A percentile compares a stretch with the other conserved stretches of the same genome.
These are phyloP conservation scores for Coptodon rendalli DNA, from an alignment of 2,113 vertebrate genomes.

Conservation along the genomic window DNA sequence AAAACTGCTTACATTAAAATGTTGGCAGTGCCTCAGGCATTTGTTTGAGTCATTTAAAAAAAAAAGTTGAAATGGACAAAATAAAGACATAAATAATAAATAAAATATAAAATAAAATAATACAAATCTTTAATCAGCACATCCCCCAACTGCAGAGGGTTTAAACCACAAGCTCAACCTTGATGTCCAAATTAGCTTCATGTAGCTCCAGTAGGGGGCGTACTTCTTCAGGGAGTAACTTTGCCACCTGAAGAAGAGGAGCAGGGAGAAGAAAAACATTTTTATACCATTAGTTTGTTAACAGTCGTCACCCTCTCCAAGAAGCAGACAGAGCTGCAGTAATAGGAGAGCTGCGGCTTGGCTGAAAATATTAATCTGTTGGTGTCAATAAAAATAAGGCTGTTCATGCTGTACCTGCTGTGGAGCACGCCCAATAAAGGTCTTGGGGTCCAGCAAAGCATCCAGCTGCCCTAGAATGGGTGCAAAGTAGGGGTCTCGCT, in stretches of 20 bases:
- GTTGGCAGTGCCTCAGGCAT: too few relatives aligned
- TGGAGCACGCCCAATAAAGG: conserved; percentile 88
- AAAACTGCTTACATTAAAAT: too few relatives aligned
- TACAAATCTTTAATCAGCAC: background rate
- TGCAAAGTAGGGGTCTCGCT: conserved; percentile 81
- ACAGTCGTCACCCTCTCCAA: background rate
- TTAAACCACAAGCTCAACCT: conserved; percentile 85
- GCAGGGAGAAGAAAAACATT: background rate
- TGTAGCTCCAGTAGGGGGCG: conserved; percentile 78
- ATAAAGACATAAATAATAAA: too few relatives aligned
- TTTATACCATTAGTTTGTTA: background rate
- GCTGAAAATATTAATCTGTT: background rate
- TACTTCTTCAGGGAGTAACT: conserved; percentile 88
- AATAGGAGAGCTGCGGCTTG: background rate
- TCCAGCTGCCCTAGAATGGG: background rate
- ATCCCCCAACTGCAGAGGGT: background rate
- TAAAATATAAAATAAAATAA: too few relatives aligned
- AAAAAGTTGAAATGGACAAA: too few relatives aligned
- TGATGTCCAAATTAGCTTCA: conserved; percentile 80
- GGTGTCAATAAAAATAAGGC: too few relatives aligned
- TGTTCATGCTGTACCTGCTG: conserved; percentile 77
- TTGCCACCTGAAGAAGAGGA: conserved; percentile 72
- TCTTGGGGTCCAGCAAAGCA: conserved; percentile 81
- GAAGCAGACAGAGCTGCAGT: background rate
- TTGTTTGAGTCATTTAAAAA: too few relatives aligned